Evolutionary conservation across 2,888 invertebrate species (phyloP).

Genomic region (Strigamia maritima): DNA sequence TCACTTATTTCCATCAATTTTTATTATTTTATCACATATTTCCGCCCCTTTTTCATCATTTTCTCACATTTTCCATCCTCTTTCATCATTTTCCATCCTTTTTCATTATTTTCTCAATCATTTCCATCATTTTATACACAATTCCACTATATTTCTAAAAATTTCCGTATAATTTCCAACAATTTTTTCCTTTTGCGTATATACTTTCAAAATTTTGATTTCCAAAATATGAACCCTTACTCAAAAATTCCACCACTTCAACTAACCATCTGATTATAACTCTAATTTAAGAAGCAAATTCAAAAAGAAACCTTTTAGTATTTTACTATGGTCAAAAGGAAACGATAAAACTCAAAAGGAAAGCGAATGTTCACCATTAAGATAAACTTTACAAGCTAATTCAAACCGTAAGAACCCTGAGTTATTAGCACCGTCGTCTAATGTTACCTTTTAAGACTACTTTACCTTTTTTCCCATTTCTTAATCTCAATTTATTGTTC

Average conservation of each 20-base stretch:
- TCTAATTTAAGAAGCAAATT: slow-evolving; percentile 30
- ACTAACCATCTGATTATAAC: slow-evolving; percentile 9
- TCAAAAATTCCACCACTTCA: not conserved
- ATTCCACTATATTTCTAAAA: too few relatives aligned
- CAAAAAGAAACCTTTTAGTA: slow-evolving; percentile 8
- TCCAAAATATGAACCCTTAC: not conserved
- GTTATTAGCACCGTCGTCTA: not conserved
- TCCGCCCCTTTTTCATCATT: too few relatives aligned
- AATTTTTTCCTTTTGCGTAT: too few relatives aligned
- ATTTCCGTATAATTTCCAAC: too few relatives aligned
- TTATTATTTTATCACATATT: too few relatives aligned
- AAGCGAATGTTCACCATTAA: slow-evolving; percentile 18
- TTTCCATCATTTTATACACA: too few relatives aligned
- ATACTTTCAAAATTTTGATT: not conserved
- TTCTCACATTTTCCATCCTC: too few relatives aligned
- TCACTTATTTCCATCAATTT: not conserved
- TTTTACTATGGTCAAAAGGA: slow-evolving; percentile 1
- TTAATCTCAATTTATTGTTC: not conserved
- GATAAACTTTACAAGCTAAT: slow-evolving; percentile 4
- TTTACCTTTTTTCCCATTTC: not conserved
- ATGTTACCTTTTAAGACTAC: not conserved
- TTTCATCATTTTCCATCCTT: too few relatives aligned
- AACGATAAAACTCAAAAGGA: slow-evolving; percentile 10
- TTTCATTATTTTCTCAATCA: too few relatives aligned
- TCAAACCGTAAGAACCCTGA: not conserved